A percentile compares a stretch with the other conserved stretches of the same genome.
Evolutionary conservation across 64 coral and sea anemone genomes (phyloP).

Genomic region (Stichodactyla helianthus): DNA sequence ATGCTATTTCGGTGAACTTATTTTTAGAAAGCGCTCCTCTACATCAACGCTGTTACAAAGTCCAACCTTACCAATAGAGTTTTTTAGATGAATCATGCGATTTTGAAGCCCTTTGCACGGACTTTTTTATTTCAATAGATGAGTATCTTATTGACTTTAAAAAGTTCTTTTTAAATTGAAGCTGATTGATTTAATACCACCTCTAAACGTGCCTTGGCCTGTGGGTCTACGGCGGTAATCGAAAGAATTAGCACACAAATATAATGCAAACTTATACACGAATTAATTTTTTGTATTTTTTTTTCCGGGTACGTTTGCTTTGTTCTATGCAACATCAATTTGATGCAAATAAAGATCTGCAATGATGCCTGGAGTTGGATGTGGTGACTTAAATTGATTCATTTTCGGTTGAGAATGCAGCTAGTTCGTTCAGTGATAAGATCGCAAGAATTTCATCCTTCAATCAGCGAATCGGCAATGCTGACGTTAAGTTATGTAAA

Average conservation of each 20-base stretch:
- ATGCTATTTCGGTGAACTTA: background rate
- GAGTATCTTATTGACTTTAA: background rate
- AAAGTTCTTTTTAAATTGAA: background rate
- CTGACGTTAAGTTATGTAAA: constrained; percentile 89
- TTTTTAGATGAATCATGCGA: background rate
- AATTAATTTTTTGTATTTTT: background rate
- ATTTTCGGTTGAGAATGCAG: constrained; percentile 8
- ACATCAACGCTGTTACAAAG: constrained; percentile 10
- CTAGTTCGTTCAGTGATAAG: constrained; percentile 38
- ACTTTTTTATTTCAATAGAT: background rate
- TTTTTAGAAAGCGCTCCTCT: background rate
- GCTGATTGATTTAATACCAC: background rate
- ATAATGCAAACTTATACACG: background rate
- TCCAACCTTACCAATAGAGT: background rate
- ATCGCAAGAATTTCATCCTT: constrained; percentile 66
- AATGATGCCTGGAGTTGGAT: background rate
- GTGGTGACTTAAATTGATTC: background rate
- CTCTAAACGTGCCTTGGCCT: background rate
- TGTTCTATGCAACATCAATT: background rate
- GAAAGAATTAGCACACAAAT: background rate
- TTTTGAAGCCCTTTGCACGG: background rate
- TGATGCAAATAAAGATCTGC: background rate
- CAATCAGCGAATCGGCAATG: constrained; percentile 78
- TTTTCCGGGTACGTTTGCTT: background rate
- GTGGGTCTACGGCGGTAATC: background rate